Conservation (phyloP, 1,140 invertebrate species). For the Lasaia peninsularis region DNA sequence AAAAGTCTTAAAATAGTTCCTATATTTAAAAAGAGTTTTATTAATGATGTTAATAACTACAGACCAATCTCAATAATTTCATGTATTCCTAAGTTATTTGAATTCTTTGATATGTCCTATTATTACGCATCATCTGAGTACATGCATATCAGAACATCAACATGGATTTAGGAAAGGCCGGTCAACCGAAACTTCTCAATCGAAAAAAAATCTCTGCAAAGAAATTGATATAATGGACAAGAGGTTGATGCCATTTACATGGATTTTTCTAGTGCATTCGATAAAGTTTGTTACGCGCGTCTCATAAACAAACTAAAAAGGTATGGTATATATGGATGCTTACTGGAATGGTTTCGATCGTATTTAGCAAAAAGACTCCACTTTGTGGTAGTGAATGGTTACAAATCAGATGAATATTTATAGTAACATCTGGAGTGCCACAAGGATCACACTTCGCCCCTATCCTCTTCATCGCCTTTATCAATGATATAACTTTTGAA, state of each 20-base stretch:
- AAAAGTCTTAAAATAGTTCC: conserved; percentile 23
- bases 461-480: not conserved
- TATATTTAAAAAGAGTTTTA: conserved; percentile 23
- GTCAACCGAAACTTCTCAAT: conserved; percentile 22
- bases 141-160: conserved; percentile 14
- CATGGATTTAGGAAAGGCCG: conserved; percentile 24
- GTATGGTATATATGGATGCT: conserved; percentile 8
- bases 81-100: conserved; percentile 20
- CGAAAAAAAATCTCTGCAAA: conserved; percentile 13
- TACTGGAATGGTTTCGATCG: conserved; percentile 15
- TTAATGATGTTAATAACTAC: conserved; percentile 19
- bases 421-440: not conserved
- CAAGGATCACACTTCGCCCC: not conserved
- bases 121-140: conserved; percentile 16
- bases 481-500: not conserved
- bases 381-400: conserved; percentile 14
- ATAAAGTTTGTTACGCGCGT: conserved; percentile 21
- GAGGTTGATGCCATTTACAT: conserved; percentile 23
- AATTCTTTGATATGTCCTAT: conserved; percentile 19
- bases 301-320: conserved; percentile 17
- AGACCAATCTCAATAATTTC: conserved; percentile 25
- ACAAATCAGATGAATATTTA: too few species aligned
- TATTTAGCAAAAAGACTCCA: conserved; percentile 13
- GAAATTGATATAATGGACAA: conserved; percentile 10
- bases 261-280: conserved; percentile 27